A percentile compares a stretch with the other conserved stretches of the same genome.
Conservation (phyloP, 2,797 vertebrate species). For the Acanthornis magna region DNA sequence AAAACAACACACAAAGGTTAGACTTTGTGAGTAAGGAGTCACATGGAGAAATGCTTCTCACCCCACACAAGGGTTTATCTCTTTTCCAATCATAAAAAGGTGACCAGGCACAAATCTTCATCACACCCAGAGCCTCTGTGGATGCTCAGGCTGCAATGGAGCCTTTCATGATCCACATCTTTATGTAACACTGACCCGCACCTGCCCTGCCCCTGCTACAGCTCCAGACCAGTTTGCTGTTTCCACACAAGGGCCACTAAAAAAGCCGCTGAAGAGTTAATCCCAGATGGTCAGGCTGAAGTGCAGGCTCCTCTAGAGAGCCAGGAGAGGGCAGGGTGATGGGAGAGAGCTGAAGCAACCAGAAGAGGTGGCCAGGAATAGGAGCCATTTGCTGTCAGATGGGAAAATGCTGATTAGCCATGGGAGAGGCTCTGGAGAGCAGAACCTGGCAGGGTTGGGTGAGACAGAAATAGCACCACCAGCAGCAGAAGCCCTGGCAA, state of each 20-base stretch:
- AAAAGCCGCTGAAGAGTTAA: not conserved
- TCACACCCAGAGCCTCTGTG: not conserved
- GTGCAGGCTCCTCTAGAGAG: not conserved
- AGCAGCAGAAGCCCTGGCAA: not conserved
- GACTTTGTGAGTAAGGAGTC: not conserved
- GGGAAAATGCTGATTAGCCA: not conserved
- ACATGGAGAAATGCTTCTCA: not conserved
- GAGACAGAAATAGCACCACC: not conserved
- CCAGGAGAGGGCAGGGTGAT: not conserved
- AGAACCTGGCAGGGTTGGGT: not conserved
- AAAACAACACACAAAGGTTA: not conserved
- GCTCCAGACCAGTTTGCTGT: not conserved
- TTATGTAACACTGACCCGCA: not conserved
- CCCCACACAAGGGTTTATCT: not conserved
- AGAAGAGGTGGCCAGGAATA: not conserved
- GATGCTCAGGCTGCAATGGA: not conserved
- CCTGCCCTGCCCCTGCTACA: not conserved
- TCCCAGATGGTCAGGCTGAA: not conserved
- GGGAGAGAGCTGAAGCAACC: not conserved
- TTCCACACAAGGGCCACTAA: not conserved
- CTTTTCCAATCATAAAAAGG: not conserved
- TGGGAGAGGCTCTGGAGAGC: not conserved
- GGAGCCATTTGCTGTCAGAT: not conserved
- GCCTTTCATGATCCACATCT: not conserved
- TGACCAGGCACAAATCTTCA: not conserved